Evolutionary conservation across 2,113 vertebrate species (phyloP), one percentile per base, ranked within the genome.

Genomic region (Oenanthe melanoleuca): DNA sequence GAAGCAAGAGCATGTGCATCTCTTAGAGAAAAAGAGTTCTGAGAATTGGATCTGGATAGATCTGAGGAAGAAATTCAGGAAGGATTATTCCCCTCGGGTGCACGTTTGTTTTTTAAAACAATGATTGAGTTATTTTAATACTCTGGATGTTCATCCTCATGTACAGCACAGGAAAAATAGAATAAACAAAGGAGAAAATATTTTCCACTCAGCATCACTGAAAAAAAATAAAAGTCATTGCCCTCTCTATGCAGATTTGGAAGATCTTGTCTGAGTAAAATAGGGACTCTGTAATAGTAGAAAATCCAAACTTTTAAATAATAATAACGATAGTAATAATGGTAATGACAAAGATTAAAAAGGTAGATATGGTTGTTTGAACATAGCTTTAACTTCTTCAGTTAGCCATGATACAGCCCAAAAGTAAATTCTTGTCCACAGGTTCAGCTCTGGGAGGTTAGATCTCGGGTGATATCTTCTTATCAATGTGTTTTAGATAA

Each of bases 101-200:
- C 74, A 31, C 37, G 93, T 95, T 95, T 95, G 87, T 88, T 95
- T 96, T 96, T 93, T 80, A 47, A 96, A 95, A 96, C 94, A 95
- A 95, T 95, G 89, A 95, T 96, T 95, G 79, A 93, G 89, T 96
- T 96, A 96, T 95, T 95, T 96, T 97, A 95, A 92, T 95, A 93
- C 89, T 60, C 74, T 95, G 79, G 55, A 93, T 95, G 40, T 93
- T 96, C 89, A 93, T 96, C 55, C 59, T 92, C 74, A 66, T 95
- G 79, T 73, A 77, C 88, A 64, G 63, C 69, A 91, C 87, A 93
- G 94, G 94, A 89, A 95, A 94, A 93, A 92, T 78, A 92, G 61
- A 92, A 92, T 89, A 97, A 96, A 96, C 74, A 95, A 95, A 95
- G 1, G 38, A 82, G 63, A 86, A 94, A 89, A 95, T 94, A 93